A percentile compares a stretch with the other conserved stretches of the same genome.
phyloP scores from a whole-genome alignment of 2,888 invertebrate species.

The Caenorhabditis doughertyi region DNA sequence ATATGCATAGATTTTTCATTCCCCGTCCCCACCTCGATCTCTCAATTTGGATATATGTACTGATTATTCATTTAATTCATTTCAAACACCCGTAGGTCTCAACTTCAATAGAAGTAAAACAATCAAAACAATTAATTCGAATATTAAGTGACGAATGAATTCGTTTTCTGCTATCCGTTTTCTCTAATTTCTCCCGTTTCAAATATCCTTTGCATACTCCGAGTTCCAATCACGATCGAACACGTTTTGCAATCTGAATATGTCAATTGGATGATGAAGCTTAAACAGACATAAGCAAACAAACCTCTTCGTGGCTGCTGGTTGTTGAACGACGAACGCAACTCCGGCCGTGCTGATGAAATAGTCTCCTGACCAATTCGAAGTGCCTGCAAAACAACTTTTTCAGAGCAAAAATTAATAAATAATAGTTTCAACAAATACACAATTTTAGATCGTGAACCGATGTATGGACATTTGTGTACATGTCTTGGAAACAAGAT shows the following conservation, averaged over 20 bases:
- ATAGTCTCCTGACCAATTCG: constrained; percentile 98
- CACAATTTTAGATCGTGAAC: background rate
- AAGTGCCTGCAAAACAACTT: constrained; percentile 86
- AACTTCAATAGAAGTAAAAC: constrained; percentile 26
- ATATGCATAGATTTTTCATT: constrained; percentile 35
- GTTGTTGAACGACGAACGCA: constrained; percentile 86
- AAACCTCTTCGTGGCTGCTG: constrained; percentile 39
- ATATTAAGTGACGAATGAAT: background rate
- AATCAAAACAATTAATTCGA: constrained; percentile 15
- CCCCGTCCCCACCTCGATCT: background rate
- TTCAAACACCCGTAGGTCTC: constrained; percentile 43
- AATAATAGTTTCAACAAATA: background rate
- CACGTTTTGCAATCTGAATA: constrained; percentile 68
- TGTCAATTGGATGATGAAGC: background rate
- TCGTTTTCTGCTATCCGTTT: constrained; percentile 2
- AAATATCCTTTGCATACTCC: constrained; percentile 65
- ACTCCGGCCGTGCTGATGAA: constrained; percentile 93
- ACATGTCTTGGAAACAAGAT: constrained; percentile 3
- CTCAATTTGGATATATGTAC: constrained; percentile 10
- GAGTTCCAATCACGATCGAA: constrained; percentile 80
- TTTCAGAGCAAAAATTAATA: background rate
- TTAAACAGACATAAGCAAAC: background rate
- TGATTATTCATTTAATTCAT: constrained; percentile 28
- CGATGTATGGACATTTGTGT: background rate
- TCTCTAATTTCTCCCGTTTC: background rate